A percentile compares a stretch with the other conserved stretches of the same genome.
These are phyloP conservation scores for Tribolium castaneum DNA, from an alignment of 1,140 invertebrate species.

Conservation along the genomic window DNA sequence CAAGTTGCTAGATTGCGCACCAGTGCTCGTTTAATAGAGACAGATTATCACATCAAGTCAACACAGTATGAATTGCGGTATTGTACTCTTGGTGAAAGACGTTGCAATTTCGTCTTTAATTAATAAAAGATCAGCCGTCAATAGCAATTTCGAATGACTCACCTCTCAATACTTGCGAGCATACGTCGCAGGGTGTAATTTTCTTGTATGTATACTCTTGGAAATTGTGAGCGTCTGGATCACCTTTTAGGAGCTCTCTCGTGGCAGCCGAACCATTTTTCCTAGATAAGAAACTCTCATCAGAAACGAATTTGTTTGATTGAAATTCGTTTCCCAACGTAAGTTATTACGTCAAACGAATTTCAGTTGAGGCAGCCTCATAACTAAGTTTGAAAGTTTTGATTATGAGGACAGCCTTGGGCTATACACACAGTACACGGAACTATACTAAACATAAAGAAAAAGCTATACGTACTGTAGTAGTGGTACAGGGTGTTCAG, in stretches of 20 bases:
- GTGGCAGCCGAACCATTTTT: conserved; percentile 79
- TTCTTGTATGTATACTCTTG: conserved; percentile 96
- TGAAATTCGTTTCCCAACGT: not conserved
- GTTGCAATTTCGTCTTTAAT: not conserved
- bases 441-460: conserved; percentile 26
- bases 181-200: conserved; percentile 94
- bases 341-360: conserved; percentile 8
- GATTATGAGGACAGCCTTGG: not conserved
- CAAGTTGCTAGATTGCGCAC: not conserved
- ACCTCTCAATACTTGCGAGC: conserved; percentile 91
- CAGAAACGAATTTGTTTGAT: conserved; percentile 7
- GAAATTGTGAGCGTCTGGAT: conserved; percentile 81
- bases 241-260: conserved; percentile 70
- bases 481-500: conserved; percentile 48
- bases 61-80: not conserved
- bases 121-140: conserved; percentile 16
- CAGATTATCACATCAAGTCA: conserved; percentile 28
- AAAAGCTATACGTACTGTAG: conserved; percentile 48
- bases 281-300: conserved; percentile 65
- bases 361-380: not conserved
- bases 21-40: conserved; percentile 15
- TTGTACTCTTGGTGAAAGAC: not conserved
- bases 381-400: not conserved
- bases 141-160: conserved; percentile 55
- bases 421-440: conserved; percentile 1